A percentile compares a stretch with the other conserved stretches of the same genome.
Conservation (phyloP, 2,113 vertebrate genomes). For the Festucalex cinctus region DNA sequence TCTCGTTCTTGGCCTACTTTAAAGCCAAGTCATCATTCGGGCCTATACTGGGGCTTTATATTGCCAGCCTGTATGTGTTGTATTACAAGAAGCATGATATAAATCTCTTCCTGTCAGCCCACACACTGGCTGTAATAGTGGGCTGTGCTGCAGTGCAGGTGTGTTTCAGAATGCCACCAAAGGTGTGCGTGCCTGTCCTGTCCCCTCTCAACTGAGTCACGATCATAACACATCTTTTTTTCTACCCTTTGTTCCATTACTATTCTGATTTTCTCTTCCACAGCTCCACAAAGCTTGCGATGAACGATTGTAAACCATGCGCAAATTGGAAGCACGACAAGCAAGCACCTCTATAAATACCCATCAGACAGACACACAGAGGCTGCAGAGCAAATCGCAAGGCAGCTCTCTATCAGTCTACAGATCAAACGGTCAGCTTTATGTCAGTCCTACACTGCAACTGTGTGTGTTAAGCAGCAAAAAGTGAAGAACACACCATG, state of each 20-base stretch:
- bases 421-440: slow-evolving; percentile 21
- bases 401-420: slow-evolving; percentile 20
- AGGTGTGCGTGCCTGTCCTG: slow-evolving; percentile 10
- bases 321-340: slow-evolving; percentile 55
- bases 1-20: slow-evolving; percentile 67
- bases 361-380: slow-evolving; percentile 13
- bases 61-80: slow-evolving; percentile 36
- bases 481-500: not conserved
- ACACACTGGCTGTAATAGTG: slow-evolving; percentile 44
- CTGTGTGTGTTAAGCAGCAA: not conserved
- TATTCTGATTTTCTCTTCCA: slow-evolving; percentile 2
- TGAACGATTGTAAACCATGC: slow-evolving; percentile 36
- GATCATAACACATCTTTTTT: slow-evolving; percentile 7
- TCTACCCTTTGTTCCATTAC: not conserved
- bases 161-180: slow-evolving; percentile 33
- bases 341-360: slow-evolving; percentile 56
- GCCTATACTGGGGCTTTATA: slow-evolving; percentile 37
- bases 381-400: slow-evolving; percentile 30
- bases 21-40: slow-evolving; percentile 60
- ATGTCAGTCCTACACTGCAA: not conserved
- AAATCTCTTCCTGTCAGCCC: slow-evolving; percentile 51
- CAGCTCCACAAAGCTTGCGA: slow-evolving; percentile 31
- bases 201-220: slow-evolving; percentile 44
- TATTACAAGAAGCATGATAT: slow-evolving; percentile 40
- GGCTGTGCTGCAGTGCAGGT: slow-evolving; percentile 51